Evolutionary conservation across 2,888 invertebrate genomes (phyloP).

Genomic region (Folsomia manolachei): DNA sequence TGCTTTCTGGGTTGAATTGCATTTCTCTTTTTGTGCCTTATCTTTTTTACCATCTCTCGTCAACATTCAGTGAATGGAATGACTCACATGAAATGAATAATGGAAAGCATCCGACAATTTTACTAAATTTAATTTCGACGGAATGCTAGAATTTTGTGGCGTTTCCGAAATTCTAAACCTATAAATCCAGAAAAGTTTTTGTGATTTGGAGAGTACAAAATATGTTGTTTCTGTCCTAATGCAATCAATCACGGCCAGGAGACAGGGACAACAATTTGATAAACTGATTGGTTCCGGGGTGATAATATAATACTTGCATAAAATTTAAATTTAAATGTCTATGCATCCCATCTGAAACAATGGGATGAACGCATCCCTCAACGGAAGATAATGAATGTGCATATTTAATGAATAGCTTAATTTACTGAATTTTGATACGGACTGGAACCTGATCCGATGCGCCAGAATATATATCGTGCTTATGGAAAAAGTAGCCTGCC

Average conservation of each 20-base stretch:
- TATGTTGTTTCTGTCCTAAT: too few species aligned
- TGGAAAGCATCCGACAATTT: too few species aligned
- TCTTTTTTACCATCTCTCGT: not conserved
- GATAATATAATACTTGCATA: not conserved
- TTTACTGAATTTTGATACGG: not conserved
- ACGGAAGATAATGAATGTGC: not conserved
- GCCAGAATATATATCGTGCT: too few species aligned
- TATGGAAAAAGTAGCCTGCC: too few species aligned
- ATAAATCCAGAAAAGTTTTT: too few species aligned
- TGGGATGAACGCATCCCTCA: not conserved
- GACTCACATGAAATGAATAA: not conserved
- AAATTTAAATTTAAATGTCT: not conserved
- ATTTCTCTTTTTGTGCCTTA: not conserved
- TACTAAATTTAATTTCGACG: too few species aligned
- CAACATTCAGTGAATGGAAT: not conserved
- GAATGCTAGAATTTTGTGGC: too few species aligned
- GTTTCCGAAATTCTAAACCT: too few species aligned
- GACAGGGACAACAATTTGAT: not conserved
- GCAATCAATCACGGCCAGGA: too few species aligned
- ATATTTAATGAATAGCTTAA: not conserved
- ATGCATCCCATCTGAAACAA: not conserved
- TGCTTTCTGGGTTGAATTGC: not conserved
- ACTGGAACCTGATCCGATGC: too few species aligned
- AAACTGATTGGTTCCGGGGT: not conserved
- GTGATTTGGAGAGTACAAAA: too few species aligned